These are phyloP conservation scores for Drosophila picticornis DNA, from an alignment of 2,888 invertebrate genomes.

Conservation along the genomic window DNA sequence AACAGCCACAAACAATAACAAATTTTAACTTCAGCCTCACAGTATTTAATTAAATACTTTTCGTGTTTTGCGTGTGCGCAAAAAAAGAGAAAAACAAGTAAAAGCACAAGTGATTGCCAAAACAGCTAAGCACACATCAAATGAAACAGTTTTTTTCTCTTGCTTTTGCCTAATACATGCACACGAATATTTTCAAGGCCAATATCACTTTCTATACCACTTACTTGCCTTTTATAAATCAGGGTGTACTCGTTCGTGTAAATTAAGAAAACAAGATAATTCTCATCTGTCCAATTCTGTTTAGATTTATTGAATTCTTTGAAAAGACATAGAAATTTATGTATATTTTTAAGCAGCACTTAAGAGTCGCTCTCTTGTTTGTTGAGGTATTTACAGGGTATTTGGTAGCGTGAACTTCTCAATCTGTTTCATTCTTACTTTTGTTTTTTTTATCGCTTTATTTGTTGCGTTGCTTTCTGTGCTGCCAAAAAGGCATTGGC, in stretches of 20 bases:
- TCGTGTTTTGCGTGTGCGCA: slow-evolving; percentile 35
- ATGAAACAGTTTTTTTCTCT: slow-evolving; percentile 37
- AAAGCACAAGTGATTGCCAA: slow-evolving; percentile 64
- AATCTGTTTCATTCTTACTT: slow-evolving; percentile 22
- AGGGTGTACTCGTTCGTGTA: slow-evolving; percentile 14
- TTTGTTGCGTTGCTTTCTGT: slow-evolving; percentile 22
- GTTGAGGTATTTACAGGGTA: slow-evolving; percentile 19
- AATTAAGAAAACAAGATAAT: neutral
- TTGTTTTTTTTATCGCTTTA: slow-evolving; percentile 33
- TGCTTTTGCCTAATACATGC: slow-evolving; percentile 40
- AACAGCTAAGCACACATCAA: slow-evolving; percentile 34
- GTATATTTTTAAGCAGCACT: neutral
- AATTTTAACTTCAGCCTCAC: slow-evolving; percentile 23
- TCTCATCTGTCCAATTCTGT: neutral
- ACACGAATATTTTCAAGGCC: slow-evolving; percentile 73
- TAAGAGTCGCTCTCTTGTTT: neutral
- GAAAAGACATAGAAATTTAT: neutral
- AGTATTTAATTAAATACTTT: slow-evolving; percentile 51
- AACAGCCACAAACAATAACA: slow-evolving; percentile 6
- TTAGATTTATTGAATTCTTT: neutral
- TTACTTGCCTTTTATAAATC: neutral
- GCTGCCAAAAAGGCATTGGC: slow-evolving; percentile 77
- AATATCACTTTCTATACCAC: slow-evolving; percentile 69
- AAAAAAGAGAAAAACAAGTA: slow-evolving; percentile 71
- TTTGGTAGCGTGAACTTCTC: neutral